Evolutionary conservation across 2,113 vertebrate genomes (phyloP).

Genomic region (Megaptera novaeangliae): DNA sequence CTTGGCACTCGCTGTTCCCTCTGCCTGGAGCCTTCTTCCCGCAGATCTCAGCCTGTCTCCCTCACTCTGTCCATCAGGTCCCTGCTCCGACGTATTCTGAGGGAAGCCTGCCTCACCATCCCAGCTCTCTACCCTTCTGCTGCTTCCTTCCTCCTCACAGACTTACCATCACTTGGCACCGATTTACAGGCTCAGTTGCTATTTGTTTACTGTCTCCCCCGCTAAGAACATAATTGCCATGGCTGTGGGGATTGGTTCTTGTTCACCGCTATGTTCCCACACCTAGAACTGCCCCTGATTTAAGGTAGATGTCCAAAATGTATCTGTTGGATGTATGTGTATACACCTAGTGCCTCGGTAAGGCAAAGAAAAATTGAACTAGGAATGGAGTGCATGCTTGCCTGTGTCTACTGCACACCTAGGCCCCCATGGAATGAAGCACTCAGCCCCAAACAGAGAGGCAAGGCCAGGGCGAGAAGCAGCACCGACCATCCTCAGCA

Average conservation of each 20-base stretch:
- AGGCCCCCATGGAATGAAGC: not conserved
- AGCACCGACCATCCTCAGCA: not conserved
- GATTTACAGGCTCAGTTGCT: accelerated
- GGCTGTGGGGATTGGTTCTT: not conserved
- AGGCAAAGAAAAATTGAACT: not conserved
- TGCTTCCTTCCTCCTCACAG: too few species aligned
- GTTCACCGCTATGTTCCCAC: not conserved
- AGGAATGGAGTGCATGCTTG: not conserved
- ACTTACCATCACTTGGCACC: accelerated
- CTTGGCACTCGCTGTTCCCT: too few species aligned
- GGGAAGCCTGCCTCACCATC: not conserved
- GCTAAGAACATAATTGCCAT: not conserved
- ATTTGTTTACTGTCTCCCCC: not conserved
- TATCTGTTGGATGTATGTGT: not conserved
- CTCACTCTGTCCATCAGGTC: not conserved
- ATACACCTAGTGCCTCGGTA: not conserved
- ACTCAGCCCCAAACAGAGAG: not conserved
- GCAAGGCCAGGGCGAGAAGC: not conserved
- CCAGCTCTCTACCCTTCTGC: too few species aligned
- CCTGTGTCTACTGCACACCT: not conserved
- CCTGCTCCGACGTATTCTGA: not conserved
- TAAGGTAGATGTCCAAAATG: not conserved
- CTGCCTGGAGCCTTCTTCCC: not conserved
- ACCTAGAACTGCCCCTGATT: not conserved
- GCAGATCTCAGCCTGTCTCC: not conserved